Percentiles rank a stretch among this genome's conserved stretches.
Evolutionary conservation across 2,797 vertebrate species (phyloP).

Genomic region (Synaphobranchus kaupii): DNA sequence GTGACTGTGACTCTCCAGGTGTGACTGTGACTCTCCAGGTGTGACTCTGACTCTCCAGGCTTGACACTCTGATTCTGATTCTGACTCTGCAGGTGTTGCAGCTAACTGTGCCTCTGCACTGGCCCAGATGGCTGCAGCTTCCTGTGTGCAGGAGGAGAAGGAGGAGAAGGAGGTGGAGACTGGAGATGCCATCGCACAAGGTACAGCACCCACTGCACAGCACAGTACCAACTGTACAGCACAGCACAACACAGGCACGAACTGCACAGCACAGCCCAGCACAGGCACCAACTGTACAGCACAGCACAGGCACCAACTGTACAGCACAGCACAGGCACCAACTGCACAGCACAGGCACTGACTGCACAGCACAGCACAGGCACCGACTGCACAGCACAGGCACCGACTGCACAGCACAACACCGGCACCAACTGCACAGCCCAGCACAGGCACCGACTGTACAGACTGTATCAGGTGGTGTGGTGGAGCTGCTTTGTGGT

Average conservation of each 20-base stretch:
- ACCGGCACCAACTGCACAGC: not conserved
- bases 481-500: not conserved
- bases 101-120: constrained; percentile 95
- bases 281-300: not conserved
- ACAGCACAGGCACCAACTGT: not conserved
- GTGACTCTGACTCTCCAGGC: not conserved
- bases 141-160: constrained; percentile 93
- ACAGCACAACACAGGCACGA: not conserved
- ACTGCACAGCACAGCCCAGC: not conserved
- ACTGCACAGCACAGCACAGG: not conserved
- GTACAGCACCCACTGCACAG: constrained; percentile 61
- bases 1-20: not conserved
- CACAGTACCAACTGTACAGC: not conserved
- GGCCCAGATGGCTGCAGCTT: constrained; percentile 96
- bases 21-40: not conserved
- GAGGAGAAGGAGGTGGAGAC: constrained; percentile 85
- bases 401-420: not conserved
- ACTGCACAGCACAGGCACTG: not conserved
- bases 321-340: not conserved
- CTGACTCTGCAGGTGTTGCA: constrained; percentile 81
- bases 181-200: constrained; percentile 87
- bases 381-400: not conserved
- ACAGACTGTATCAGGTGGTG: not conserved
- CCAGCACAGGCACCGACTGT: not conserved
- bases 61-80: constrained; percentile 24